phyloP scores from a whole-genome alignment of 2,797 vertebrate genomes.

The Intellagama lesueurii region DNA sequence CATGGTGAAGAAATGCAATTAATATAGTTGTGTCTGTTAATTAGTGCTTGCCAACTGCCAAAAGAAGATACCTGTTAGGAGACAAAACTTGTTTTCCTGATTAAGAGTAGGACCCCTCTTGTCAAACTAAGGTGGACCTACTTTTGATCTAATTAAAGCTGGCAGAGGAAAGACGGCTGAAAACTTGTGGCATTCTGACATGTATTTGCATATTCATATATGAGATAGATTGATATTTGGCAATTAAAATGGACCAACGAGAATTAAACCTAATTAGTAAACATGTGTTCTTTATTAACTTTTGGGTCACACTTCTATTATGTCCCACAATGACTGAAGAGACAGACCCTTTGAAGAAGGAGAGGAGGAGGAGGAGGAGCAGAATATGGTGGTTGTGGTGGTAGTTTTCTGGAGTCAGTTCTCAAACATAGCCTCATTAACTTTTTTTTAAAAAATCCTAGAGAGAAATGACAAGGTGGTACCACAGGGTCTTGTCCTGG shows the following conservation, averaged over 20 bases:
- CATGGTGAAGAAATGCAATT: slow-evolving; percentile 78
- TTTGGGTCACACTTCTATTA: slow-evolving; percentile 76
- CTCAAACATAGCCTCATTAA: no score
- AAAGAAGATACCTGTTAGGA: slow-evolving; percentile 77
- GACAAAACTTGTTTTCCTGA: slow-evolving; percentile 80
- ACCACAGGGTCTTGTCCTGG: no score
- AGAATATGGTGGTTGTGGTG: slow-evolving; percentile 42
- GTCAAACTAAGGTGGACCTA: slow-evolving; percentile 76
- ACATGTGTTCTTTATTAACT: slow-evolving; percentile 82
- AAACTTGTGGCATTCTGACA: slow-evolving; percentile 77
- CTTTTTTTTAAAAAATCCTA: no score
- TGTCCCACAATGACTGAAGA: slow-evolving; percentile 74
- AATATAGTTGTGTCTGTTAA: slow-evolving; percentile 84
- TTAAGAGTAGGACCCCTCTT: slow-evolving; percentile 78
- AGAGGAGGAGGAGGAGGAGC: slow-evolving; percentile 31
- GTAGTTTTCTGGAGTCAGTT: slow-evolving; percentile 48
- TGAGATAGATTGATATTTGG: slow-evolving; percentile 80
- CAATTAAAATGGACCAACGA: slow-evolving; percentile 80
- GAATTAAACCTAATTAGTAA: slow-evolving; percentile 83
- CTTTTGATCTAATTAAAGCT: slow-evolving; percentile 83
- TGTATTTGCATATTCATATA: slow-evolving; percentile 82
- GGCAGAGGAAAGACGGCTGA: slow-evolving; percentile 68
- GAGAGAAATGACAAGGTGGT: no score
- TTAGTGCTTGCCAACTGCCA: slow-evolving; percentile 83
- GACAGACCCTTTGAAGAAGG: slow-evolving; percentile 63